Conservation (phyloP, 2,888 invertebrate genomes). For the Tenthredo notha region DNA sequence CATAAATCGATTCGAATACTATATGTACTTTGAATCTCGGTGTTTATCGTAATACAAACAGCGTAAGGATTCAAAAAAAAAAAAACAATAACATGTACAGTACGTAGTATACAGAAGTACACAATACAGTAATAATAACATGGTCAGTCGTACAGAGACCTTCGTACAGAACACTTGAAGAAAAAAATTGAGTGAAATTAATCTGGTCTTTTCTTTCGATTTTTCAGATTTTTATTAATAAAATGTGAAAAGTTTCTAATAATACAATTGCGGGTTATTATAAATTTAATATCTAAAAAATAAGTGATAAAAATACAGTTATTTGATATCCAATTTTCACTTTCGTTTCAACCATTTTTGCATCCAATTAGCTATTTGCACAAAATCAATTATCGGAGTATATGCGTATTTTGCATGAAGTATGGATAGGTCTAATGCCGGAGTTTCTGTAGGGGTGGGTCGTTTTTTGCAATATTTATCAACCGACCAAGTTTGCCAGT, state of each 20-base stretch:
- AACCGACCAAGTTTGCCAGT: conserved; percentile 30
- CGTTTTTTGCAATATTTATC: conserved; percentile 20
- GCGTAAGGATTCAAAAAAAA: background rate
- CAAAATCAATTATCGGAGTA: conserved; percentile 35
- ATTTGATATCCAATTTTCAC: background rate
- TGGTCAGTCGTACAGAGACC: background rate
- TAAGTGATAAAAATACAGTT: background rate
- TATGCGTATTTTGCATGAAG: background rate
- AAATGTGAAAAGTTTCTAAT: background rate
- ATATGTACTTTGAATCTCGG: background rate
- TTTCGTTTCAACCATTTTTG: background rate
- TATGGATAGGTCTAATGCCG: background rate
- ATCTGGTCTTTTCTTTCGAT: background rate
- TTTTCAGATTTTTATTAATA: background rate
- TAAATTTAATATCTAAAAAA: background rate
- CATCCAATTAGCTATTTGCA: conserved; percentile 10
- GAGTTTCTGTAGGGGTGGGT: background rate
- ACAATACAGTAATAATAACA: background rate
- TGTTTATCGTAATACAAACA: background rate
- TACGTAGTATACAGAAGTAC: background rate
- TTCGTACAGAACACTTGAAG: background rate
- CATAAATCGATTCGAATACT: background rate
- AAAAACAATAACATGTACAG: background rate
- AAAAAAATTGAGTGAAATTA: background rate
- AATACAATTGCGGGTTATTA: background rate